Evolutionary conservation across 2,888 invertebrate genomes (phyloP), one percentile per base, ranked within the genome.

Genomic region (Drosophila niveifrons): DNA sequence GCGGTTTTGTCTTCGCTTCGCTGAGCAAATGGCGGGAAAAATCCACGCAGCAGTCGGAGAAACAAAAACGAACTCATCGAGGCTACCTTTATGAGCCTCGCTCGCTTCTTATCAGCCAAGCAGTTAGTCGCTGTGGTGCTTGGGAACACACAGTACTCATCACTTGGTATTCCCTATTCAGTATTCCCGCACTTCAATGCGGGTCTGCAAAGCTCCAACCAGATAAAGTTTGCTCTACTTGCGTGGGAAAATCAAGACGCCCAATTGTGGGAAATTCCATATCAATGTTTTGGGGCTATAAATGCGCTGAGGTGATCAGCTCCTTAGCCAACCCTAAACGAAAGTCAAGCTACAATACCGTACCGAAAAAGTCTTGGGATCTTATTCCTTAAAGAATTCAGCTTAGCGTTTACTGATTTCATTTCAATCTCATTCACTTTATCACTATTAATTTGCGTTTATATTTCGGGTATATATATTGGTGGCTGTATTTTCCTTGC

Each of bases 11-110:
- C 86, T 82, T 72, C 87, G 88, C 72, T 84, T 82, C 83, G 88
- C 43, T 86, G 86, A 68, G 72, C 88, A 84, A 88, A 72, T 86
- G 83, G 83, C 83, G 83, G 88, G 83, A 82, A 88, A 88, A 79
- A 61, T 74, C 66, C 63, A 65, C 50, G 31, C 59, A 61, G 53
- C 63, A 48, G n/a, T 8, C 43, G 11, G 17, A 7, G 23, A 41
- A 15, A 11, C 13, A 7, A 13, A 52, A 1, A 15, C 18, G 4
- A 13, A 9, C n/a, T n/a, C 1, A 10, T 7, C 10, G 3, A 15
- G 23, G 28, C 8, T 28, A 31, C 18, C 10, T 44, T 44, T 56
- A 56, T 56, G 55, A 34, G 44, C 17, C 18, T 13, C 55, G 17
- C 18, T 13, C 55, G 15, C 29, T 44, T 57, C 64, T 74, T 74